Evolutionary conservation across 2,888 invertebrate genomes (phyloP).

Genomic region (Drosophila ustulata): DNA sequence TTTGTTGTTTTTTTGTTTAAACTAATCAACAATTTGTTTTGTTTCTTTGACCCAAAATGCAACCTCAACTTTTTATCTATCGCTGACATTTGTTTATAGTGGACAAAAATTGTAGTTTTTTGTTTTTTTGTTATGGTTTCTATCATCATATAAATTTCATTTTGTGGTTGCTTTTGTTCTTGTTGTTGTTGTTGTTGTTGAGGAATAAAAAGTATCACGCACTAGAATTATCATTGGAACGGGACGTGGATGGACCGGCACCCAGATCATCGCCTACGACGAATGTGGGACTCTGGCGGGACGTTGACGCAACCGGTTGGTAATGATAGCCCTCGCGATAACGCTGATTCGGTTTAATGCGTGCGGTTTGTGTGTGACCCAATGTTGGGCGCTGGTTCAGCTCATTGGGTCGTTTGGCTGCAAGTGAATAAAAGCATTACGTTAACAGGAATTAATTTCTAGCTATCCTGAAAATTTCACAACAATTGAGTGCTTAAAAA

Average conservation of each 20-base stretch:
- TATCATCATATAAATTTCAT: slow-evolving; percentile 60
- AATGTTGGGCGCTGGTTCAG: slow-evolving; percentile 85
- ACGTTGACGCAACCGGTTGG: slow-evolving; percentile 86
- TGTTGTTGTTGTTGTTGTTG: slow-evolving; percentile 68
- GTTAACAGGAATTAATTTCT: not conserved
- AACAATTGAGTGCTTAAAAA: not conserved
- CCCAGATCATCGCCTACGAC: slow-evolving; percentile 84
- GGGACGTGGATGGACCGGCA: slow-evolving; percentile 85
- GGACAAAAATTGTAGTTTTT: slow-evolving; percentile 45
- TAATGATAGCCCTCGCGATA: slow-evolving; percentile 86
- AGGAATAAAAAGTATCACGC: slow-evolving; percentile 86
- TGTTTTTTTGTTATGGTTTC: slow-evolving; percentile 41
- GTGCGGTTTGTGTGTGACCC: slow-evolving; percentile 85
- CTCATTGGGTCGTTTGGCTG: slow-evolving; percentile 86
- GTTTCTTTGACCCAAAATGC: slow-evolving; percentile 74
- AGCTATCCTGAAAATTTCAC: not conserved
- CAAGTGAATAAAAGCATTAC: not conserved
- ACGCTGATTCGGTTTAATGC: slow-evolving; percentile 85
- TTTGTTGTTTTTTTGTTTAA: slow-evolving; percentile 54
- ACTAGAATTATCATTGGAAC: slow-evolving; percentile 86
- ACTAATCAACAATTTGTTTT: slow-evolving; percentile 75
- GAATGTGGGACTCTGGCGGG: slow-evolving; percentile 86
- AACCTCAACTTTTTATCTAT: slow-evolving; percentile 60
- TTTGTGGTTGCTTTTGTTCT: slow-evolving; percentile 66
- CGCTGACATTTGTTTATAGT: slow-evolving; percentile 48